Conservation (phyloP, 2,113 vertebrate species). For the Chionomys nivalis region DNA sequence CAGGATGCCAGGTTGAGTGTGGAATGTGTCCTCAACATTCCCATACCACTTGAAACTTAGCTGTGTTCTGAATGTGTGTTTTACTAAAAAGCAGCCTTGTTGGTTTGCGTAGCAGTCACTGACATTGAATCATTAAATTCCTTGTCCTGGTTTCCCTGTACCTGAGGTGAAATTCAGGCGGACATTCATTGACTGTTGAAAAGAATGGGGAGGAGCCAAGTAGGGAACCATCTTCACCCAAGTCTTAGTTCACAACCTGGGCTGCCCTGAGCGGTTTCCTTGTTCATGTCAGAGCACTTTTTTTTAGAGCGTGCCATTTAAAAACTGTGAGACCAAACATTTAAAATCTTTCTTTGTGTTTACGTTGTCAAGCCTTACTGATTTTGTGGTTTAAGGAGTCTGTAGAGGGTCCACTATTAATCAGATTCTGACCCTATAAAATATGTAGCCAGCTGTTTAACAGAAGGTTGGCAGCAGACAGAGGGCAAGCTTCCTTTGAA, state of each 20-base stretch:
- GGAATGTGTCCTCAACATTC: background rate
- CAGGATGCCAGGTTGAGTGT: background rate
- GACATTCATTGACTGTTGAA: conserved; percentile 35
- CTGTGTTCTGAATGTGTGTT: background rate
- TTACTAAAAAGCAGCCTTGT: conserved; percentile 21
- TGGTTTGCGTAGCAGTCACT: conserved; percentile 55
- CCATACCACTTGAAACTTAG: conserved; percentile 4
- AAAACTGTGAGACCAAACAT: conserved; percentile 68
- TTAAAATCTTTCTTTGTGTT: conserved; percentile 62
- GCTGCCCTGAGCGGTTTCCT: background rate
- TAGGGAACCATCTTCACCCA: conserved; percentile 5
- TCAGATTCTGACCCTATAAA: conserved; percentile 70
- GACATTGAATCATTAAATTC: conserved; percentile 47
- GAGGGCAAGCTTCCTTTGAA: conserved; percentile 62
- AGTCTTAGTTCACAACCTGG: background rate
- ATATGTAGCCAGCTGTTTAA: conserved; percentile 69
- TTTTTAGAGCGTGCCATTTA: conserved; percentile 62
- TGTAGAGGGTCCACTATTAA: conserved; percentile 65
- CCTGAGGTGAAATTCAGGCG: conserved; percentile 42
- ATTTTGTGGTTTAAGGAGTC: conserved; percentile 61
- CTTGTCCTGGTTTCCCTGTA: conserved; percentile 21
- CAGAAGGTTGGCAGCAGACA: conserved; percentile 67
- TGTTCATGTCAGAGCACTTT: conserved; percentile 13
- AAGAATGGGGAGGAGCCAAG: conserved; percentile 37
- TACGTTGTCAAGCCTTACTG: conserved; percentile 57